Base-by-base conservation (phyloP, 1,140 invertebrate species). In the Drosophila sp. region DNA sequence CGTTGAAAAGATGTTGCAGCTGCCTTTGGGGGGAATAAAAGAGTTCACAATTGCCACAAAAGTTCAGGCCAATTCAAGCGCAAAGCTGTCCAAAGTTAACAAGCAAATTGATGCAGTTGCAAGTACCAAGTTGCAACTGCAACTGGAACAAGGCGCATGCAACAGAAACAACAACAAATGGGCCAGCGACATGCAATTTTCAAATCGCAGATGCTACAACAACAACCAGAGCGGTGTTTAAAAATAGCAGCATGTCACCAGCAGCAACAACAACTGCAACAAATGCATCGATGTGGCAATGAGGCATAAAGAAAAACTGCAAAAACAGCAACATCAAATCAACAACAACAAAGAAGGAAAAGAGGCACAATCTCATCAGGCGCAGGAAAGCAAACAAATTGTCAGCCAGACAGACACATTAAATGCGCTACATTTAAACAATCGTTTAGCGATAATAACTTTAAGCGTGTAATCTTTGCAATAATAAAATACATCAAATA, bases 221-320 rank as follows among this genome's bases (percentile, higher is more conserved):
- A 58, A 41, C 64, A 67, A 61, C 38, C 62, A 45, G 25, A 62
- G 18, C 41, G 34, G 36, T 65, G 65, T 87, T 87, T 89, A 87
- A 82, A 87, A 89, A 87, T 87, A 87, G 83, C 76, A 67, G 74
- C 78, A 81, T 86, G 82, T 86, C 82, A 87, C 74, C 81, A 66
- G 58, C 67, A 72, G 43, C 38, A 61, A 11, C 40, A 38, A 64
- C 54, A 67, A 46, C 59, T 29, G 46, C 11, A 40, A 41, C 41
- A 64, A 62, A 48, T 50, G 54, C 82, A 78, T 78, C 82, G 56
- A 87, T 78, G 77, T 73, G 80, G 72, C 80, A 84, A 84, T 84
- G 73, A 84, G 53, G 78, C 77, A 78, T 45, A 78, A 64, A 62
- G 51, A 51, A 41, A 32, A 51, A 41, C 63, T 38, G 21, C 54